Conservation (phyloP, 1,140 invertebrate genomes). For the Copidosoma floridanum region DNA sequence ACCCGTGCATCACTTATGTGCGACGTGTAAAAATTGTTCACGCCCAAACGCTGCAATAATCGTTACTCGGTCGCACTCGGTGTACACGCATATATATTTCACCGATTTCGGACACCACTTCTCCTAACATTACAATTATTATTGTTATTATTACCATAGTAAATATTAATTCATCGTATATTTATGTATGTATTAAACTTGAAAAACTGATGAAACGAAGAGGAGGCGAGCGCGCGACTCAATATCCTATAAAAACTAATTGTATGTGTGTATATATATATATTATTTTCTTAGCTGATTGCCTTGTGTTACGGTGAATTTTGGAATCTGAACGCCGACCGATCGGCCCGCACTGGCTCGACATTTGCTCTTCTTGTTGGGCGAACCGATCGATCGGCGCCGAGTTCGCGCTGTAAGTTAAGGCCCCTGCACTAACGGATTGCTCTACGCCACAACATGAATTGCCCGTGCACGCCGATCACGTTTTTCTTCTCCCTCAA, state of each 20-base stretch:
- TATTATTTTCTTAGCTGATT: constrained; percentile 58
- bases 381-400: background rate
- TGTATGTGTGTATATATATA: too few species aligned
- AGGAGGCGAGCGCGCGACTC: constrained; percentile 23
- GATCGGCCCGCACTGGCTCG: background rate
- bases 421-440: constrained; percentile 59
- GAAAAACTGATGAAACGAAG: constrained; percentile 33
- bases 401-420: constrained; percentile 51
- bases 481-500: too few species aligned
- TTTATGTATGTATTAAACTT: background rate
- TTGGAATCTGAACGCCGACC: constrained; percentile 31
- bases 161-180: background rate
- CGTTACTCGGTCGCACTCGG: background rate
- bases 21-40: constrained; percentile 16
- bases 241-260: constrained; percentile 57
- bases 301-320: constrained; percentile 55
- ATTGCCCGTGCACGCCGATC: constrained; percentile 15
- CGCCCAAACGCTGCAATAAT: background rate
- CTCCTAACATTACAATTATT: too few species aligned
- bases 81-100: too few species aligned
- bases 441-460: constrained; percentile 53
- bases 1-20: constrained; percentile 26
- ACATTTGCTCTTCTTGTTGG: constrained; percentile 1
- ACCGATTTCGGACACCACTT: background rate
- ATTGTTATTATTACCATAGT: background rate